phyloP scores from a whole-genome alignment of 1,140 invertebrate species.

The Caenorhabditis briggsae region DNA sequence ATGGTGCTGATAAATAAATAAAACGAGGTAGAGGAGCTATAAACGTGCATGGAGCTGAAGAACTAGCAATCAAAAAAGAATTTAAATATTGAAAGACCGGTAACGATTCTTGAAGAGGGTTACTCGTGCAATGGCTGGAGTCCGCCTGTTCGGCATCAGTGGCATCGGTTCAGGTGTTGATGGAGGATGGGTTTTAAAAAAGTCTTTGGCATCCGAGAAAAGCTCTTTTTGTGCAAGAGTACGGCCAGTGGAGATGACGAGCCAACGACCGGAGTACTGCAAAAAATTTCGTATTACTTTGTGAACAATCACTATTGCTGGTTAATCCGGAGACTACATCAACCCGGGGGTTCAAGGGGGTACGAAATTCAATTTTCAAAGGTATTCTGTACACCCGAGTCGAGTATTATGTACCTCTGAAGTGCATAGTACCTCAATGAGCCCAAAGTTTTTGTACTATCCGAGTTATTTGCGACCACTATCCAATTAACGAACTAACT shows the following conservation, averaged over 20 bases:
- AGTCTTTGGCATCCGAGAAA: constrained; percentile 30
- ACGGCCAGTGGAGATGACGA: constrained; percentile 39
- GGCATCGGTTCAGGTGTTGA: neutral
- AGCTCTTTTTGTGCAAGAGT: constrained; percentile 31
- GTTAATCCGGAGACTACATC: neutral
- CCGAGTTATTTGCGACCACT: no score
- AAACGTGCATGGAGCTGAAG: neutral
- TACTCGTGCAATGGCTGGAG: constrained; percentile 10
- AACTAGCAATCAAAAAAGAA: neutral
- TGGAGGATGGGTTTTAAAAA: neutral
- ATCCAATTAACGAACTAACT: no score
- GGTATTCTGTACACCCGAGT: no score
- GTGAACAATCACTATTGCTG: neutral
- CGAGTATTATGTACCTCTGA: no score
- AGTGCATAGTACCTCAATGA: no score
- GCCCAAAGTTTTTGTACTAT: no score
- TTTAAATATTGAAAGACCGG: constrained; percentile 6
- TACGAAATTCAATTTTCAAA: no score
- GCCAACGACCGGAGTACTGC: constrained; percentile 50
- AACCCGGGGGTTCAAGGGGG: no score
- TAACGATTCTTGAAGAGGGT: constrained; percentile 14
- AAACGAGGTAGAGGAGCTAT: neutral
- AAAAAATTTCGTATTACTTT: neutral
- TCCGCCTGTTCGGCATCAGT: neutral
- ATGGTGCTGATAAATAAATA: constrained; percentile 13